These are phyloP conservation scores for Drosophila kepulauana DNA, from an alignment of 1,140 invertebrate genomes.

Conservation along the genomic window DNA sequence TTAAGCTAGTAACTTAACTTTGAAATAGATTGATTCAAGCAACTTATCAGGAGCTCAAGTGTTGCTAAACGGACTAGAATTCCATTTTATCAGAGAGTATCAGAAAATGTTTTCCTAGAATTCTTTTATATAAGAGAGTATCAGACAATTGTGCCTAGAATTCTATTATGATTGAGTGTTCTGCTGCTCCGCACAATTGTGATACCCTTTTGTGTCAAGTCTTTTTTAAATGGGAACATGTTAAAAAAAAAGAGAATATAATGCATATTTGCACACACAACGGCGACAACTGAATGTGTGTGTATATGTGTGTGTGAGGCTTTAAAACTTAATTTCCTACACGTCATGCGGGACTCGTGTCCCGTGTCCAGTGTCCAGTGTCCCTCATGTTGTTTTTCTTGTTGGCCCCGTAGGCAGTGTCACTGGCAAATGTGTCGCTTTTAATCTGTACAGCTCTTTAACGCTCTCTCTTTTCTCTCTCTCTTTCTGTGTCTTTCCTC, in stretches of 20 bases:
- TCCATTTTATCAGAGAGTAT: no score
- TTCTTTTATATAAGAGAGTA: no score
- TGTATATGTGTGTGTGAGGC: conserved; percentile 27
- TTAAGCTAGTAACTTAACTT: no score
- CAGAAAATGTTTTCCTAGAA: no score
- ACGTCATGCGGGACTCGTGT: conserved; percentile 9
- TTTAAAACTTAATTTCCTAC: conserved; percentile 65
- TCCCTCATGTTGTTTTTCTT: background rate
- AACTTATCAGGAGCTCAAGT: no score
- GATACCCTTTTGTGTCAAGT: background rate
- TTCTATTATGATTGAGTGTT: background rate
- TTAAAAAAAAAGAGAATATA: background rate
- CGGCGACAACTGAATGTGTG: background rate
- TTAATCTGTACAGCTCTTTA: conserved; percentile 70
- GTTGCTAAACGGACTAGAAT: no score
- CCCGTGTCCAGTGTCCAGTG: no score
- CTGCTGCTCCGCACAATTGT: background rate
- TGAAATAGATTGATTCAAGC: no score
- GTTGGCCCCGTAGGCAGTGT: conserved; percentile 5
- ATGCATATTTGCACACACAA: conserved; percentile 1
- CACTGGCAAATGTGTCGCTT: conserved; percentile 26
- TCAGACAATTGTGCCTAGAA: background rate
- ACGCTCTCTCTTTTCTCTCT: conserved; percentile 27
- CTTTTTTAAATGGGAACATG: background rate
- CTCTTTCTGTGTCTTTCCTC: background rate